phyloP scores from a whole-genome alignment of 1,140 invertebrate genomes.

The Drosophila kepulauana region DNA sequence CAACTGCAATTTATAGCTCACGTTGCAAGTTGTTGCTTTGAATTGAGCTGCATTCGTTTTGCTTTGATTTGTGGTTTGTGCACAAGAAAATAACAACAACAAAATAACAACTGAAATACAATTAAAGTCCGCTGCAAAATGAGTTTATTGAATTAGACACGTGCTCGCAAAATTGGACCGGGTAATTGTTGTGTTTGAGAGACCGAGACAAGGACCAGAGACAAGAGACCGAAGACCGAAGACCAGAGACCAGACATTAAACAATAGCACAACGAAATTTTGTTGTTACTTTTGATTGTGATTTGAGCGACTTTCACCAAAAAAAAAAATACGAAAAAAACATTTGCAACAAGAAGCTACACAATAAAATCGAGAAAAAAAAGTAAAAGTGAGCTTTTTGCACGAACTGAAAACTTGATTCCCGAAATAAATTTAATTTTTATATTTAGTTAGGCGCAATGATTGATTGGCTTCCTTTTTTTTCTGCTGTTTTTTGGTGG shows the following conservation, averaged over 20 bases:
- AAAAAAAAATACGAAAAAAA: background rate
- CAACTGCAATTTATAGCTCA: constrained; percentile 68
- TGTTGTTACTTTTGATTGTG: constrained; percentile 9
- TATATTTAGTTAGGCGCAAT: background rate
- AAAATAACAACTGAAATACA: constrained; percentile 45
- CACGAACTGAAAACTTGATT: background rate
- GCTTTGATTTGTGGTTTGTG: constrained; percentile 60
- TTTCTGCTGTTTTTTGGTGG: too few species aligned
- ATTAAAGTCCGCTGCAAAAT: constrained; percentile 62
- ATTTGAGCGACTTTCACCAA: constrained; percentile 37
- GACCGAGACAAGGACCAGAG: constrained; percentile 29
- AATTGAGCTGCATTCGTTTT: constrained; percentile 54
- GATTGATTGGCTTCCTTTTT: background rate
- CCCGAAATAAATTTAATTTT: background rate
- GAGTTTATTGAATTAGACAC: constrained; percentile 78
- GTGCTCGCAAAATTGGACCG: constrained; percentile 62
- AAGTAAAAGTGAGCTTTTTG: constrained; percentile 36
- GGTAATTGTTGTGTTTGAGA: constrained; percentile 22
- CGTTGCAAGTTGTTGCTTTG: constrained; percentile 18
- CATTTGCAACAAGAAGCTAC: constrained; percentile 10
- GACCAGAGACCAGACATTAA: constrained; percentile 48
- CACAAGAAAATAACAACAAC: background rate
- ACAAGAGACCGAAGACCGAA: background rate
- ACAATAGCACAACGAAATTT: constrained; percentile 44
- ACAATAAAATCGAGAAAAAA: background rate